These are phyloP conservation scores for Hemibagrus guttatus DNA, from an alignment of 2,797 vertebrate species.

Conservation along the genomic window DNA sequence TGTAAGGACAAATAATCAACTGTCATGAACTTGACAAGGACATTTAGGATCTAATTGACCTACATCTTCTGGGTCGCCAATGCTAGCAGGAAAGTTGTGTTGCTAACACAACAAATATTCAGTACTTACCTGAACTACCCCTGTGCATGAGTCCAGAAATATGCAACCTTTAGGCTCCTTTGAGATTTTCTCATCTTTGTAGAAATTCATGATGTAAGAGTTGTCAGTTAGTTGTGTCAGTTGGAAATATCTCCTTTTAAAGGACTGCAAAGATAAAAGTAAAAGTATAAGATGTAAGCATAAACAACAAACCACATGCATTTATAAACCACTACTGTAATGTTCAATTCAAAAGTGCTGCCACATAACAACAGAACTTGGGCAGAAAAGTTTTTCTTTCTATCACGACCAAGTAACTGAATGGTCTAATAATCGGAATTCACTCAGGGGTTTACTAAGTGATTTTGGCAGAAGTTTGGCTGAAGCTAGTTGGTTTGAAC, in stretches of 20 bases:
- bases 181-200: constrained; percentile 99
- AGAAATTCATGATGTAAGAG: constrained; percentile 99
- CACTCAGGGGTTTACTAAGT: background rate
- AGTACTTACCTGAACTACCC: constrained; percentile 89
- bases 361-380: background rate
- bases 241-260: constrained; percentile 97
- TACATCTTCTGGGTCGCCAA: background rate
- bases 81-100: background rate
- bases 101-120: background rate
- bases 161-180: constrained; percentile 99
- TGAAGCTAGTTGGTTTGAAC: background rate
- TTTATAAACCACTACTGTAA: background rate
- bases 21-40: background rate
- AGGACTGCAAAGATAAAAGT: constrained; percentile 79
- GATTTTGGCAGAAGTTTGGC: no score
- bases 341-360: background rate
- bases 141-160: constrained; percentile 97
- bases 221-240: constrained; percentile 95
- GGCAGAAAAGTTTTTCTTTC: background rate
- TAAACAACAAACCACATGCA: constrained; percentile 3
- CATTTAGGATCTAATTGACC: background rate
- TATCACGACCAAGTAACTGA: background rate
- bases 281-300: background rate
- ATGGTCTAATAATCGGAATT: background rate
- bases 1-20: constrained; percentile 55